Conservation (phyloP, 2,113 vertebrate genomes). For the Heloderma charlesbogerti region DNA sequence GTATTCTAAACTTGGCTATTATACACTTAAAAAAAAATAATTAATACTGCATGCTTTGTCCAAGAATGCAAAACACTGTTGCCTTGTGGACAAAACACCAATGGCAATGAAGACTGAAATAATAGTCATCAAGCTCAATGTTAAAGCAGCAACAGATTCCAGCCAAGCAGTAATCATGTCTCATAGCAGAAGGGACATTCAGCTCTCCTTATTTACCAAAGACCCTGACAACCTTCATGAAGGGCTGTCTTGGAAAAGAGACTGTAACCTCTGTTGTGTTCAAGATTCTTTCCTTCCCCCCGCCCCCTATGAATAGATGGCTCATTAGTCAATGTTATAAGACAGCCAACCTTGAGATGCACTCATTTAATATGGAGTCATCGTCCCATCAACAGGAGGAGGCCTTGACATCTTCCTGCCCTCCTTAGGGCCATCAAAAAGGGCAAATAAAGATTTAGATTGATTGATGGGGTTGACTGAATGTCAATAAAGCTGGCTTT, state of each 20-base stretch:
- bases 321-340: constrained; percentile 40
- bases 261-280: constrained; percentile 5
- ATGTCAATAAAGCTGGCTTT: constrained; percentile 2
- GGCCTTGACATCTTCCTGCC: constrained; percentile 19
- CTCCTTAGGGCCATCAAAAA: neutral
- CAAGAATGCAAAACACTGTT: constrained; percentile 28
- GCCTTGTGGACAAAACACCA: constrained; percentile 20
- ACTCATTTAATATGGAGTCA: constrained; percentile 34
- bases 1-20: constrained; percentile 32
- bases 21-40: constrained; percentile 16
- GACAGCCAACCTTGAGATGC: constrained; percentile 32
- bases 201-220: constrained; percentile 5
- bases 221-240: constrained; percentile 19
- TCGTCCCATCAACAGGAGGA: neutral
- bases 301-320: neutral
- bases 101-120: constrained; percentile 3
- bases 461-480: constrained; percentile 7
- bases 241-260: constrained; percentile 17
- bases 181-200: constrained; percentile 13
- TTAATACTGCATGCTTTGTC: neutral
- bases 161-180: constrained; percentile 10
- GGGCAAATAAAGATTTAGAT: constrained; percentile 30
- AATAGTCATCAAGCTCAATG: neutral
- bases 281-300: neutral
- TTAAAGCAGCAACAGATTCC: neutral